Base-by-base conservation (phyloP, 2,113 vertebrate genomes). In the Corvus cornix region DNA sequence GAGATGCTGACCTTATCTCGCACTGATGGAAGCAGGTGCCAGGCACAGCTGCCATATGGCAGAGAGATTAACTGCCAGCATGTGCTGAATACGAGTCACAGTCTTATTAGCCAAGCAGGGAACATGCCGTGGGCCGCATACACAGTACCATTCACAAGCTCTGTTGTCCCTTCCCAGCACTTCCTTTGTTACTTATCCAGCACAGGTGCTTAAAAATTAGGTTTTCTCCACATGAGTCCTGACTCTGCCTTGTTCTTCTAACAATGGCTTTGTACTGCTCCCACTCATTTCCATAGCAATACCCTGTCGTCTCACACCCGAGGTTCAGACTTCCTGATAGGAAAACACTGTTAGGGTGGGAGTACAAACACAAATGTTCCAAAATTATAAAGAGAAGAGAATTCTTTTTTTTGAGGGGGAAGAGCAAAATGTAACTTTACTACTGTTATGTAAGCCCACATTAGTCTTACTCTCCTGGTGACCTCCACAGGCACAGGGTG, bases 21-120 rank as follows among this genome's bases (percentile, higher is more conserved):
- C 83, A 72, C 90, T 15, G 87, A 22, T n/a, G 84, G 67, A n/a
- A 76, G 91, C 96, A 96, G 94, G 95, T 96, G 96, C 87, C 94
- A 75, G 84, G 93, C 89, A 72, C 60, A 53, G 89, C 14, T 1
- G 0, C 94, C 91, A 96, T 90, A 97, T 96, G 95, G 91, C 73
- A 26, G 9, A 13, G 85, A 41, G 87, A 94, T 96, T 75, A 95
- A 67, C 53, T 48, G 83, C 68, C 91, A 95, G 91, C 75, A 22
- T 74, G 78, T 59, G 76, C 90, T 73, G 76, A 39, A 18, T 16
- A 13, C 46, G 23, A 95, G 75, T 37, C 87, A 72, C 82, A 31
- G 18, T 3, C 74, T 43, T 27, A 64, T 70, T 77, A 93, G 81
- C 63, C 68, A 52, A 16, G 90, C 13, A 2, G 74, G 91, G 95